These are phyloP conservation scores for Spodoptera littoralis DNA, from an alignment of 2,888 invertebrate genomes.

Conservation along the genomic window DNA sequence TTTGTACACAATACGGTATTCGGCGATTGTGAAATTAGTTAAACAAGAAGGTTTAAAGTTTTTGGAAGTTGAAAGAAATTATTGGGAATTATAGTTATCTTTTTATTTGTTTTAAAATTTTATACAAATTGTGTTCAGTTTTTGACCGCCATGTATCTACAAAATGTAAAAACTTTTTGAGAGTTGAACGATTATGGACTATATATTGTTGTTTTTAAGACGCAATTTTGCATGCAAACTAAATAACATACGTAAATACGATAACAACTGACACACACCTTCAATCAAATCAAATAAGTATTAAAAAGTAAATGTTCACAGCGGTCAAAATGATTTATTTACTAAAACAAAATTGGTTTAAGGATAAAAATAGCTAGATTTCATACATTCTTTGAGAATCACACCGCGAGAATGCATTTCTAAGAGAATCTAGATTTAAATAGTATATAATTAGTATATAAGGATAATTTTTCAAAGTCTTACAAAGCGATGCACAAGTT, in stretches of 20 bases:
- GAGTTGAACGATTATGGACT: no score
- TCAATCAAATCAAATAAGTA: no score
- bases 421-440: conserved; percentile 39
- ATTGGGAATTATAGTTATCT: no score
- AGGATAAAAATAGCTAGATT: conserved; percentile 45
- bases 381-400: conserved; percentile 37
- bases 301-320: conserved; percentile 4
- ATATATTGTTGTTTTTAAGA: no score
- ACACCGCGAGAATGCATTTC: conserved; percentile 51
- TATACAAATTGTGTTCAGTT: conserved; percentile 39
- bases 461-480: conserved; percentile 55
- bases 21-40: background rate
- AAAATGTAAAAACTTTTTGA: no score
- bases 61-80: no score
- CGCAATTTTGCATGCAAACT: background rate
- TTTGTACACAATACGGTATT: no score
- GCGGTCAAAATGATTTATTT: conserved; percentile 40
- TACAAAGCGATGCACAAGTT: conserved; percentile 60
- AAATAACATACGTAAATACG: background rate
- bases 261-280: no score
- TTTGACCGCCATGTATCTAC: conserved; percentile 34
- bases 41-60: conserved; percentile 1
- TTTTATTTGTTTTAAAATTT: conserved; percentile 2
- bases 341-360: conserved; percentile 16
- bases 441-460: conserved; percentile 41